Evolutionary conservation across 2,113 vertebrate genomes (phyloP).

Genomic region (Takifugu flavidus): DNA sequence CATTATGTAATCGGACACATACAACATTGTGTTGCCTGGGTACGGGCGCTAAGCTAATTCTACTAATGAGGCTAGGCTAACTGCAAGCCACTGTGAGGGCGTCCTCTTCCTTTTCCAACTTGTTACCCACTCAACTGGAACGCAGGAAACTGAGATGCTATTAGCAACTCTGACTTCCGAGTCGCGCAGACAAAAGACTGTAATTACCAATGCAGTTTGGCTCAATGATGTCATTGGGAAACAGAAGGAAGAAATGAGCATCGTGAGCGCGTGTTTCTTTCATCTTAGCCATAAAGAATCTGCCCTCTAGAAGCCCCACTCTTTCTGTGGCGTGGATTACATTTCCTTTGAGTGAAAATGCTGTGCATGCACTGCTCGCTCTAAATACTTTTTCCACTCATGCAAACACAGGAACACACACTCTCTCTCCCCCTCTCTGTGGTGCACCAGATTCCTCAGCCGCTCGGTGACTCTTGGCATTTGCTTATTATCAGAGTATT

Average conservation of each 20-base stretch:
- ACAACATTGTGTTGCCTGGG: no score
- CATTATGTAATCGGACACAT: no score
- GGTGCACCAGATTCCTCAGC: slow-evolving; percentile 55
- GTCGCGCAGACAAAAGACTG: slow-evolving; percentile 1
- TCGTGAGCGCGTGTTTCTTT: slow-evolving; percentile 44
- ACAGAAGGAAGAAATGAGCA: slow-evolving; percentile 45
- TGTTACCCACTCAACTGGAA: no score
- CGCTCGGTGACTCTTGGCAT: slow-evolving; percentile 66
- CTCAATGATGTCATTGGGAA: slow-evolving; percentile 33
- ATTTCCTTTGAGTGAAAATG: slow-evolving; percentile 64
- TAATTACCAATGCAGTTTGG: slow-evolving; percentile 34
- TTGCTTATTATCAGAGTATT: slow-evolving; percentile 74
- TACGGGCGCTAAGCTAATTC: no score
- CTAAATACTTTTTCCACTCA: slow-evolving; percentile 54
- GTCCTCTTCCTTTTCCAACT: no score
- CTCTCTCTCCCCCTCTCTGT: slow-evolving; percentile 31
- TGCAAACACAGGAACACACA: slow-evolving; percentile 47
- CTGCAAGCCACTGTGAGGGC: no score
- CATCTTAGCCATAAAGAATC: slow-evolving; percentile 49
- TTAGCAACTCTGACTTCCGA: no score
- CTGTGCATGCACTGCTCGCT: slow-evolving; percentile 59
- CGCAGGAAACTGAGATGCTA: no score
- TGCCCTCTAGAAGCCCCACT: slow-evolving; percentile 49
- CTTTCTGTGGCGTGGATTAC: slow-evolving; percentile 59
- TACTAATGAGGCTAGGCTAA: no score